Percentiles rank a stretch among this genome's conserved stretches.
phyloP scores from a whole-genome alignment of 1,140 invertebrate genomes.

The Bombus picipes region DNA sequence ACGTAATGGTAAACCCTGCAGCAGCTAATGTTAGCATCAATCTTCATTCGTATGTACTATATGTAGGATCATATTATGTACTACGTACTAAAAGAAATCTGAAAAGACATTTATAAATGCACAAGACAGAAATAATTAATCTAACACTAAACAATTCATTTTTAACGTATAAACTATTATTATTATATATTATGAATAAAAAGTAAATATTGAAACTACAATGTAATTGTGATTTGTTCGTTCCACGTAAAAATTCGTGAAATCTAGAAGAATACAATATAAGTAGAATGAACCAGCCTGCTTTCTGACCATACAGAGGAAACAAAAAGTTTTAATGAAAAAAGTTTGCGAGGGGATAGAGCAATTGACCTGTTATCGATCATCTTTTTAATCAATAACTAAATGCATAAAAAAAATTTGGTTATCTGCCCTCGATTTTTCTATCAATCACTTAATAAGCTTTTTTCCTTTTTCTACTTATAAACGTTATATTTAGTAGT shows the following conservation, averaged over 20 bases:
- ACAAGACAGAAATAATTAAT: no score
- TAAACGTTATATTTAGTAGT: background rate
- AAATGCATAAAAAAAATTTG: background rate
- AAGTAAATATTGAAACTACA: no score
- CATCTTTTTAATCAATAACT: background rate
- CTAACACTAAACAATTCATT: no score
- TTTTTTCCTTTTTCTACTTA: background rate
- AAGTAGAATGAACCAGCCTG: no score
- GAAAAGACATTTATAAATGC: no score
- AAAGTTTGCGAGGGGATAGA: no score
- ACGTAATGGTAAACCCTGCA: conserved; percentile 7
- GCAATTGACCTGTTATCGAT: background rate
- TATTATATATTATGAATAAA: no score
- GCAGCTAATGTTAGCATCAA: background rate
- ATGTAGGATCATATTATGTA: background rate
- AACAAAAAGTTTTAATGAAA: background rate
- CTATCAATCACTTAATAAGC: background rate
- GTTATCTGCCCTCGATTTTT: background rate
- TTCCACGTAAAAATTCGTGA: no score
- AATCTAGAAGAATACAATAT: background rate
- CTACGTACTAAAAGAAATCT: no score
- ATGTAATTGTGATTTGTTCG: no score
- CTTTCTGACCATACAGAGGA: background rate
- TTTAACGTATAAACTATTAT: no score
- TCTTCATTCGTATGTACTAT: background rate